Conservation (phyloP, 2,797 vertebrate genomes). For the Myotis findleyi region DNA sequence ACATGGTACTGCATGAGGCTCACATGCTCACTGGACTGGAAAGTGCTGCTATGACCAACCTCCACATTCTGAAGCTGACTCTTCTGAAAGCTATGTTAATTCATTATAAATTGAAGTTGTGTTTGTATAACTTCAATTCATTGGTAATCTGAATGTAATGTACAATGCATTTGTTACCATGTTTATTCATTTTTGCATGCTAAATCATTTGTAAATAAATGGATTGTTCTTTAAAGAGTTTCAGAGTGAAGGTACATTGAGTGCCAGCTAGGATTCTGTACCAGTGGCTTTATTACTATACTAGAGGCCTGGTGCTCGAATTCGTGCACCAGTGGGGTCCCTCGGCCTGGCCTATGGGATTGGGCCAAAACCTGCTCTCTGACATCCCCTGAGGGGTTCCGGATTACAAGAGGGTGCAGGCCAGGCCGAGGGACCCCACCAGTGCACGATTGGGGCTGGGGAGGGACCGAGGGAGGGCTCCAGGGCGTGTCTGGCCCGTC, state of each 20-base stretch:
- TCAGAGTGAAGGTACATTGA: neutral
- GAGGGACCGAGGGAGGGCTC: no score
- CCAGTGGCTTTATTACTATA: neutral
- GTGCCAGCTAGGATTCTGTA: neutral
- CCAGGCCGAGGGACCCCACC: no score
- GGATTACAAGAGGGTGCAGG: no score
- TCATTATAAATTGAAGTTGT: neutral
- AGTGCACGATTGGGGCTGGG: no score
- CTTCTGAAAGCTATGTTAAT: neutral
- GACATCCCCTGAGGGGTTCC: no score
- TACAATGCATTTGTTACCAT: slow-evolving; percentile 1
- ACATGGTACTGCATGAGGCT: neutral
- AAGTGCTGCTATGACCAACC: neutral
- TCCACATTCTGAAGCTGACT: neutral
- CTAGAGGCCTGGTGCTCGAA: no score
- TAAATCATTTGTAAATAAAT: slow-evolving; percentile 27
- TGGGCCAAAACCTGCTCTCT: no score
- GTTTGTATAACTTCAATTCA: neutral
- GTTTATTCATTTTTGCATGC: neutral
- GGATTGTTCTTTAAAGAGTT: neutral
- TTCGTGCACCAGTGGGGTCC: no score
- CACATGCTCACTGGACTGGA: neutral
- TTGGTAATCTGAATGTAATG: slow-evolving; percentile 31
- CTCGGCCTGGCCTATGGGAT: no score
- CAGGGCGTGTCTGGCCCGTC: no score